Evolutionary conservation across 2,113 vertebrate genomes (phyloP), one percentile per base, ranked within the genome.

Genomic region (Columba janthina): DNA sequence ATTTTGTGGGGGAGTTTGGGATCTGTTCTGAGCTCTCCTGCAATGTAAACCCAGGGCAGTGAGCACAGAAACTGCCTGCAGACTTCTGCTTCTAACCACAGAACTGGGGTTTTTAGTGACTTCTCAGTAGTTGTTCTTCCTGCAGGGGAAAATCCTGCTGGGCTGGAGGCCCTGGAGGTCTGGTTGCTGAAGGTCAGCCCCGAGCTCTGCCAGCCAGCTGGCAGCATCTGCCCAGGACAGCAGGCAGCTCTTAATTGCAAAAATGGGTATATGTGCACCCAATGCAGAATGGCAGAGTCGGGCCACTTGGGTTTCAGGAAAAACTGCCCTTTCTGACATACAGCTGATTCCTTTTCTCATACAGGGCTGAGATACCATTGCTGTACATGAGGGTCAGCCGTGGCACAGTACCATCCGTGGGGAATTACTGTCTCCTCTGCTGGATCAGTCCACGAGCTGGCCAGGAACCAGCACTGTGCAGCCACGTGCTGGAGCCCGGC

Each of bases 401-500:
- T 28, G 32, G 73, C 26, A 20, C 1, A 1, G 76, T 8, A 14
- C 5, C 42, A 44, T 44, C 42, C 16, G 42, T 44, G 42, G 42
- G 42, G 42, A 44, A 44, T 44, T 44, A 44, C 42, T 42, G 42
- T 44, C 28, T 78, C 4, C 56, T 62, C 26, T 0, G 3, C 42
- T 0, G 1, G 12, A 32, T 60, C 38, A 9, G 31, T 31, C n/a
- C n/a, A 21, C 5, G 17, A 24, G 18, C 62, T 2, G 5, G 22
- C 46, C 44, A 29, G 58, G 88, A 50, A 36, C 48, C 60, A 34
- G 69, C 12, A 28, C n/a, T 3, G 0, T 11, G 34, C 25, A 15
- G 70, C 29, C 29, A 38, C 28, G 8, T 0, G 3, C 11, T 0
- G 1, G 29, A 58, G 56, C 38, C 29, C 0, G 0, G 34, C 62